Conservation (phyloP, 2,797 vertebrate genomes). For the Sebastes taczanowskii region DNA sequence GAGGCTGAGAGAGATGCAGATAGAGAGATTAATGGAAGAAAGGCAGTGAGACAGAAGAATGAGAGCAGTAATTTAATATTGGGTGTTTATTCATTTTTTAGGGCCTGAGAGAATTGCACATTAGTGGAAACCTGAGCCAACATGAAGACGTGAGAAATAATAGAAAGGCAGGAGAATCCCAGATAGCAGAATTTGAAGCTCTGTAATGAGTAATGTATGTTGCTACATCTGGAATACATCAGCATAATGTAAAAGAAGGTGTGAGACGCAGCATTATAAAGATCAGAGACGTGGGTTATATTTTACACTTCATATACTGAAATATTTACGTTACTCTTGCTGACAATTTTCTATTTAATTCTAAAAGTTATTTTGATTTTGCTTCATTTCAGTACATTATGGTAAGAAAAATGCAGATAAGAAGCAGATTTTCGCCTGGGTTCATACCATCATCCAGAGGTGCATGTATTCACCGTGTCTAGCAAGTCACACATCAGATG, state of each 20-base stretch:
- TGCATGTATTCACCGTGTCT: too few relatives aligned
- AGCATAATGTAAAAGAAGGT: background rate
- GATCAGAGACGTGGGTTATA: background rate
- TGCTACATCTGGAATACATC: slow-evolving; percentile 12
- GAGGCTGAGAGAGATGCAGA: background rate
- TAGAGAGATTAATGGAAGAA: slow-evolving; percentile 3
- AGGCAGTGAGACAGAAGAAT: slow-evolving; percentile 16
- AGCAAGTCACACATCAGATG: too few relatives aligned
- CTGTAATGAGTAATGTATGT: slow-evolving; percentile 25
- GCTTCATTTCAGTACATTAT: background rate
- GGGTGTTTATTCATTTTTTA: slow-evolving; percentile 42
- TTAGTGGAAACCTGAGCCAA: slow-evolving; percentile 50
- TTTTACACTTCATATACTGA: background rate
- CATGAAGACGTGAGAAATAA: slow-evolving; percentile 28
- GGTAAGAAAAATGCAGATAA: too few relatives aligned
- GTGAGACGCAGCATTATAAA: background rate
- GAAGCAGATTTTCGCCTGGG: too few relatives aligned
- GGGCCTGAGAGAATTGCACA: slow-evolving; percentile 25
- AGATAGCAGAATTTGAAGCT: slow-evolving; percentile 4
- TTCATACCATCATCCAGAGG: too few relatives aligned
- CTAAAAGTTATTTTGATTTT: background rate
- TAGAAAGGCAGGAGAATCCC: background rate
- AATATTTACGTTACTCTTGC: background rate
- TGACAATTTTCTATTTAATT: background rate
- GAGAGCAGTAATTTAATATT: slow-evolving; percentile 47